Conservation (phyloP, 2,113 vertebrate species). For the Pardalotus punctatus region DNA sequence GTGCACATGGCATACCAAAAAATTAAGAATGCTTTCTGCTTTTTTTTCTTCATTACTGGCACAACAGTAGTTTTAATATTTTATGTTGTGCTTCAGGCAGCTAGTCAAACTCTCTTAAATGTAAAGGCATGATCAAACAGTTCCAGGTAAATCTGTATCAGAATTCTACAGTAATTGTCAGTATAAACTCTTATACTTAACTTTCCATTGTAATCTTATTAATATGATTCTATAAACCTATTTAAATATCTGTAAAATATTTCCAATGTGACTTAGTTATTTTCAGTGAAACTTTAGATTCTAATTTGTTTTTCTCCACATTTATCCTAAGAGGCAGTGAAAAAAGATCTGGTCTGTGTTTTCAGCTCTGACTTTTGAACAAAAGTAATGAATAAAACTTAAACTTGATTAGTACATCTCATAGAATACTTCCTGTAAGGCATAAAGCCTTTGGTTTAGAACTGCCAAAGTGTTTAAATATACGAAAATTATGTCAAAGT, state of each 20-base stretch:
- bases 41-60: neutral
- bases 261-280: neutral
- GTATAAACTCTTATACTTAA: neutral
- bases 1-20: neutral
- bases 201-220: neutral
- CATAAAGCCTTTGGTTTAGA: neutral
- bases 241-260: neutral
- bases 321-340: neutral
- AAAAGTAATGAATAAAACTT: neutral
- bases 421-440: neutral
- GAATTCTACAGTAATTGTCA: neutral
- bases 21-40: neutral
- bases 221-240: neutral
- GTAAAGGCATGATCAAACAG: neutral
- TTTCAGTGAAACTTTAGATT: neutral
- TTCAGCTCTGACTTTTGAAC: neutral
- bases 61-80: neutral
- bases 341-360: neutral
- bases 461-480: neutral
- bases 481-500: neutral
- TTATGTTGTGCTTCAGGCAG: neutral
- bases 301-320: rapidly evolving
- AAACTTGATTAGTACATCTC: neutral
- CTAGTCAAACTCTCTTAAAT: neutral
- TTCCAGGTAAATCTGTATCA: neutral